Base-by-base conservation (phyloP, 2,113 vertebrate species). In the Callaeas wilsoni region DNA sequence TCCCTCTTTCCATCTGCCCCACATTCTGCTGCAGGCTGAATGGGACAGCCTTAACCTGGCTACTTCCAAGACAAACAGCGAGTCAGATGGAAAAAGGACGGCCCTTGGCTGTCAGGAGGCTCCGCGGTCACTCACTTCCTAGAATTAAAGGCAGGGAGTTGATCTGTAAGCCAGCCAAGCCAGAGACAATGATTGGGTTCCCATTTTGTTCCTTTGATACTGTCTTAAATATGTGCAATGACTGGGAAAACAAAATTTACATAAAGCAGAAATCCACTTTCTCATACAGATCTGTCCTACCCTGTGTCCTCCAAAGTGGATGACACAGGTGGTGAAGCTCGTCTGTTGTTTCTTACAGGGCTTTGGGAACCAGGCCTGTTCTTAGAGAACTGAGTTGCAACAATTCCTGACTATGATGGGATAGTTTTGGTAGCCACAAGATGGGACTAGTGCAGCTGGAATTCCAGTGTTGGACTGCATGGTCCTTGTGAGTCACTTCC, bases 101-200 rank as follows among this genome's bases (percentile, higher is more conserved):
- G 56, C 65, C 60, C 69, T 81, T 55, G 93, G 82, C 60, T 87
- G 88, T 76, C 78, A 30, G 17, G 80, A 67, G 87, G 16, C 71
- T 88, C 57, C 0, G 17, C 0, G 27, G 80, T 75, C 79, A 7
- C 90, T 83, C 78, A 22, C 74, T 96, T 95, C 95, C 84, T 97
- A 81, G 89, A 91, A 93, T 83, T 89, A 92, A 92, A 95, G 93
- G 77, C 88, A 89, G 70, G 65, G 90, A 95, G 84, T 69, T 87
- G 93, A 39, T 83, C 83, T 94, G 84, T 80, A 53, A 64, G 53
- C 32, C 82, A 53, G 95, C 91, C 93, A 94, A 94, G 63, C 49
- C 26, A 5, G 55, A 89, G 69, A 79, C 94, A 95, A 86, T 81
- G 89, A 67, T 7, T 85, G 21, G 64, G 50, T 89, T 94, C 94